phyloP scores from a whole-genome alignment of 2,113 vertebrate species.

The Seriola rivoliana region DNA sequence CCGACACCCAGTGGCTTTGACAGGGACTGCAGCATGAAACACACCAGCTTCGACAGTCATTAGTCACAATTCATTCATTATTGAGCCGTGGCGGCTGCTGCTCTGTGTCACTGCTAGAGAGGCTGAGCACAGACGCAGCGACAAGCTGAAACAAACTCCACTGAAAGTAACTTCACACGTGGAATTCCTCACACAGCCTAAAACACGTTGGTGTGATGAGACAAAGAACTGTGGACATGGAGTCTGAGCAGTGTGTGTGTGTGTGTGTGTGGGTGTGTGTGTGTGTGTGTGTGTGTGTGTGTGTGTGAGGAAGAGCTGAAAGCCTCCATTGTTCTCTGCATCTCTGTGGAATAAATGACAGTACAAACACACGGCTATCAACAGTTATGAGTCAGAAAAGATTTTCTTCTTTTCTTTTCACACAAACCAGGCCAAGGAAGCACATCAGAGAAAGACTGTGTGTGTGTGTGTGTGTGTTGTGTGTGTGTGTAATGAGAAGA shows the following conservation, averaged over 20 bases:
- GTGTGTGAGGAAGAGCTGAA: conserved; percentile 15
- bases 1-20: neutral
- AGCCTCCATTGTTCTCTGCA: conserved; percentile 17
- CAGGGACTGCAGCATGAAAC: conserved; percentile 3
- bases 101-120: neutral
- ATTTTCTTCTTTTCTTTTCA: neutral
- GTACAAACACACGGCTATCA: conserved; percentile 13
- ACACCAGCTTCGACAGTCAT: neutral
- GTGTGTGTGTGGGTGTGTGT: no score
- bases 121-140: neutral
- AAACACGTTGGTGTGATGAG: conserved; percentile 10
- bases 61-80: conserved; percentile 18
- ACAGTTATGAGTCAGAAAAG: conserved; percentile 12
- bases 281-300: no score
- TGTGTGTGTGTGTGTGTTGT: neutral
- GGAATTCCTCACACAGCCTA: neutral
- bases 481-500: neutral
- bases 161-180: conserved; percentile 17
- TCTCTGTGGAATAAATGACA: conserved; percentile 22
- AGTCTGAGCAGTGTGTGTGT: neutral
- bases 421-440: conserved; percentile 28
- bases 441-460: conserved; percentile 14
- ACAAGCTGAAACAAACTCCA: no score
- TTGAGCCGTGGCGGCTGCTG: neutral
- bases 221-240: neutral